These are phyloP conservation scores for Ciconia boyciana DNA, from an alignment of 2,113 vertebrate species.

Conservation along the genomic window DNA sequence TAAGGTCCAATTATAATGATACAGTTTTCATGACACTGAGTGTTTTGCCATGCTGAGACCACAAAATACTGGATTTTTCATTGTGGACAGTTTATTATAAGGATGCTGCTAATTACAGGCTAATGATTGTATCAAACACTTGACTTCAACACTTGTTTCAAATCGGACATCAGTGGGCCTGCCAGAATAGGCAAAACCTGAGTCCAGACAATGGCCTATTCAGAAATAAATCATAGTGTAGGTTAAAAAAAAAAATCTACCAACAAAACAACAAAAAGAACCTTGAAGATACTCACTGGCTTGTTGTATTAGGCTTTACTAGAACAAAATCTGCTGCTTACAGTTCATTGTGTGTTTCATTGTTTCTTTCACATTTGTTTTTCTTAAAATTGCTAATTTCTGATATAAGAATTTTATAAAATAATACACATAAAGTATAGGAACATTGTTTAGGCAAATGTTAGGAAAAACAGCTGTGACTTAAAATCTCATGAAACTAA, in stretches of 20 bases:
- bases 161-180: background rate
- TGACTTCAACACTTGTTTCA: constrained; percentile 13
- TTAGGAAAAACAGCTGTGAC: background rate
- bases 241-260: background rate
- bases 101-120: background rate
- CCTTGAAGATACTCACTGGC: background rate
- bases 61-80: background rate
- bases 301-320: background rate
- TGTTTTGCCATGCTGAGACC: background rate
- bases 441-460: background rate
- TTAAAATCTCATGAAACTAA: background rate
- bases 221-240: background rate
- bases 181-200: background rate
- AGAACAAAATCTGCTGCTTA: background rate
- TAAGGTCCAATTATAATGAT: background rate
- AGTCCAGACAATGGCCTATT: background rate
- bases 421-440: background rate
- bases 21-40: constrained; percentile 7
- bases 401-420: background rate
- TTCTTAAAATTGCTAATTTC: background rate
- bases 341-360: background rate
- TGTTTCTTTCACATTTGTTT: background rate
- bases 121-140: background rate
- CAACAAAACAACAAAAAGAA: background rate
- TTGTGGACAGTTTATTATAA: background rate